phyloP scores from a whole-genome alignment of 2,888 invertebrate species.

The Thymelicus sylvestris region DNA sequence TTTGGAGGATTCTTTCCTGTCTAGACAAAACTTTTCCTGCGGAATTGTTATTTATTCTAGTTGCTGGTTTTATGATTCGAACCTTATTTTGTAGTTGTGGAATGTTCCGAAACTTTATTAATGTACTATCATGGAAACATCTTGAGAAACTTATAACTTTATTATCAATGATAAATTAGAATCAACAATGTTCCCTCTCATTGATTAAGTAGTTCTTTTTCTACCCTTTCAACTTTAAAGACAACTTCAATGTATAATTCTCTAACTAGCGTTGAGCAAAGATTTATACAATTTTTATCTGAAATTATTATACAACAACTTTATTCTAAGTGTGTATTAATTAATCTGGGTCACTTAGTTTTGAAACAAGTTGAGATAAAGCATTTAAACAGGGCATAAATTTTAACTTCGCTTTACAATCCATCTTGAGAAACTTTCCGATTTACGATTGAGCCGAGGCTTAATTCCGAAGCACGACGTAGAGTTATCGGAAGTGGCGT shows the following conservation, averaged over 20 bases:
- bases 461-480: conserved; percentile 23
- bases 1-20: conserved; percentile 36
- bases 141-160: not conserved
- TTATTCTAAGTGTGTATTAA: not conserved
- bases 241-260: too few species aligned
- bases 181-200: too few species aligned
- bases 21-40: conserved; percentile 35
- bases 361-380: conserved; percentile 37
- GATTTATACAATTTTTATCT: too few species aligned
- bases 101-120: conserved; percentile 7
- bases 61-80: conserved; percentile 30
- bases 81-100: conserved; percentile 10
- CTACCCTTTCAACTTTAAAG: too few species aligned
- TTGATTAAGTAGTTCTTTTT: too few species aligned
- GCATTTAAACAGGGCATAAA: conserved; percentile 45
- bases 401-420: conserved; percentile 42
- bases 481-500: conserved; percentile 27
- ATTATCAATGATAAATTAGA: not conserved
- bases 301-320: not conserved
- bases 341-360: conserved; percentile 36
- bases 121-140: not conserved
- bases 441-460: conserved; percentile 43
- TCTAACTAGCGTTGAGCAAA: too few species aligned
- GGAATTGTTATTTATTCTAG: conserved; percentile 34
- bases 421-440: conserved; percentile 43